phyloP scores from a whole-genome alignment of 30 jellyfish, hydroid and myxozoan species.

The Hydractinia symbiolongicarpus region DNA sequence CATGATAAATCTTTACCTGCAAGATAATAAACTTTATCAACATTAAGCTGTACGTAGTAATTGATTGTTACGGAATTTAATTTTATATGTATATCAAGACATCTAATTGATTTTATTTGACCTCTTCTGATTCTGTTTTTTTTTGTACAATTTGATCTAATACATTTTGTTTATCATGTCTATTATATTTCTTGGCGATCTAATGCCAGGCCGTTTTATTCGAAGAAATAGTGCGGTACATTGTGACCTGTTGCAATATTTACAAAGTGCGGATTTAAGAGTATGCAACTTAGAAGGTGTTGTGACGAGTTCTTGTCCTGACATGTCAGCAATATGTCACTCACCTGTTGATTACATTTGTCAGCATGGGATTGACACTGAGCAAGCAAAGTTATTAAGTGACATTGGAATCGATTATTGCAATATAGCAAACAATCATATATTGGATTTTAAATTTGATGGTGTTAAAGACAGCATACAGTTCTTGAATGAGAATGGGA shows the following conservation, averaged over 20 bases:
- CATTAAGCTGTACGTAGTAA: too few species aligned
- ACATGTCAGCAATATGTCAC: not conserved
- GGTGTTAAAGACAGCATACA: slow-evolving; percentile 32
- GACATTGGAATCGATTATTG: not conserved
- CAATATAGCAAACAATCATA: slow-evolving; percentile 32
- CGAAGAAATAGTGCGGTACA: not conserved
- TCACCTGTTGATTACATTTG: slow-evolving; percentile 7
- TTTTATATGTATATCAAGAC: too few species aligned
- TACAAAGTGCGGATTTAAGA: not conserved
- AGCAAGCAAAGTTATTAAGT: slow-evolving; percentile 16
- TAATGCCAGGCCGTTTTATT: slow-evolving; percentile 18
- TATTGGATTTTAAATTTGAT: slow-evolving; percentile 28
- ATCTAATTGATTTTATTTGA: too few species aligned
- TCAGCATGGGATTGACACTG: not conserved
- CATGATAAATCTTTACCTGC: too few species aligned
- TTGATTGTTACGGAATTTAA: too few species aligned
- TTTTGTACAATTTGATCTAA: too few species aligned
- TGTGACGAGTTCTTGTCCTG: slow-evolving; percentile 1
- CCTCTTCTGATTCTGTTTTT: too few species aligned
- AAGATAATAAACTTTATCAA: too few species aligned
- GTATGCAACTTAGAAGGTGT: slow-evolving; percentile 25
- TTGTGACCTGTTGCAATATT: not conserved
- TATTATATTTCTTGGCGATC: slow-evolving; percentile 22
- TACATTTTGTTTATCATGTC: not conserved
- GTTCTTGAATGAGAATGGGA: slow-evolving; percentile 4